Evolutionary conservation across 2,113 vertebrate species (phyloP).

Genomic region (Gorsachius goisagi): DNA sequence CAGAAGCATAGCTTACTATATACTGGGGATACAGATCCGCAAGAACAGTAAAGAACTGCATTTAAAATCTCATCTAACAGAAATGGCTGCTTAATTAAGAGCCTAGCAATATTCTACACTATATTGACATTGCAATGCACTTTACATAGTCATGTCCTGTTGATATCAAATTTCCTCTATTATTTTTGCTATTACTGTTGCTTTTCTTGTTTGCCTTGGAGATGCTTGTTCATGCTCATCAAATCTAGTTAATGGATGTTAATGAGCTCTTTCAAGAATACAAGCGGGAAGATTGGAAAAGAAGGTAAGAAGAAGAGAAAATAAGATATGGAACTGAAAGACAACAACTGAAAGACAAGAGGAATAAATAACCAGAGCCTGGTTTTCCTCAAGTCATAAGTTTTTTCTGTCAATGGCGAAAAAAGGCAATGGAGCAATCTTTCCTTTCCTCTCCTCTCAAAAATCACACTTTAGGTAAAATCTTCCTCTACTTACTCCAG

Average conservation of each 20-base stretch:
- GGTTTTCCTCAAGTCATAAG: accelerated
- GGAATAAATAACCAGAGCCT: neutral
- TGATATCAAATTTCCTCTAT: neutral
- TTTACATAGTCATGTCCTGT: neutral
- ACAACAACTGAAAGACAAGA: neutral
- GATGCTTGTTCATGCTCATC: neutral
- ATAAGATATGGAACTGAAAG: neutral
- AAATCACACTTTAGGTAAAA: neutral
- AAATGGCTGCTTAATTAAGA: slow-evolving; percentile 11
- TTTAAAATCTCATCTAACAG: neutral
- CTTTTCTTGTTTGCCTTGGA: neutral
- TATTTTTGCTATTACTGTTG: neutral
- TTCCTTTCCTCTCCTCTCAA: neutral
- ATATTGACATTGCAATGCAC: neutral
- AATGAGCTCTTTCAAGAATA: slow-evolving; percentile 10
- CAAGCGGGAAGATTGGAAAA: neutral
- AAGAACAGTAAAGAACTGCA: neutral
- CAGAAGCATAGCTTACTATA: neutral
- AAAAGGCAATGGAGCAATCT: neutral
- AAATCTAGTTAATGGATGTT: neutral
- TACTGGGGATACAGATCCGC: neutral
- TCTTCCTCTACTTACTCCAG: neutral
- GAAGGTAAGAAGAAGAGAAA: neutral
- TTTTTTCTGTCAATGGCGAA: neutral
- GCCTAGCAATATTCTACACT: neutral